phyloP scores from a whole-genome alignment of 2,113 vertebrate genomes.

The Dendrocopos noguchii region DNA sequence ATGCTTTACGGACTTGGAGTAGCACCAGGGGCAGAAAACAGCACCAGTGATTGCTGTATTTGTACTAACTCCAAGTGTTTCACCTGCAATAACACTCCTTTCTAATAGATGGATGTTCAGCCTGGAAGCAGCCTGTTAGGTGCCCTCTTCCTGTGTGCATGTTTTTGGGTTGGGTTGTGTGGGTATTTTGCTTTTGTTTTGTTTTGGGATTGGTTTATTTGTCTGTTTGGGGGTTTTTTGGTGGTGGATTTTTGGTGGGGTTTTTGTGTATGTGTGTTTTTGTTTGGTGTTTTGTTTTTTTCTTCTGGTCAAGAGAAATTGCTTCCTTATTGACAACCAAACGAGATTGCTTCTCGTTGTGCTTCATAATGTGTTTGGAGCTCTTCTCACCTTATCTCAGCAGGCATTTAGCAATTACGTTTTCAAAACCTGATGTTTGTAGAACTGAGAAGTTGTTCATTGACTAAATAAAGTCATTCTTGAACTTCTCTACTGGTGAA shows the following conservation, averaged over 20 bases:
- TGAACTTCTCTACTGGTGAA: neutral
- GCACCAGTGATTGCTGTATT: neutral
- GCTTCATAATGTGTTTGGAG: neutral
- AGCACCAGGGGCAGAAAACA: neutral
- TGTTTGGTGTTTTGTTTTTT: neutral
- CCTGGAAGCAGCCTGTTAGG: neutral
- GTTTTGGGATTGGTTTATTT: neutral
- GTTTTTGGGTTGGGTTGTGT: too few species aligned
- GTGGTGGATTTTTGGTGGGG: too few species aligned
- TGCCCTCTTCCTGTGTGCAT: fast-evolving
- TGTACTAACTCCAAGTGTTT: neutral
- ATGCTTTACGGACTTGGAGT: neutral
- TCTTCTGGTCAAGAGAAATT: neutral
- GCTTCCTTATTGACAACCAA: neutral
- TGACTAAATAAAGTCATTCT: neutral
- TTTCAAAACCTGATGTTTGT: neutral
- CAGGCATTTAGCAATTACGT: neutral
- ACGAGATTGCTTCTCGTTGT: neutral
- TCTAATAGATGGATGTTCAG: neutral
- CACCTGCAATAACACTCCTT: neutral
- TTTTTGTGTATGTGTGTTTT: too few species aligned
- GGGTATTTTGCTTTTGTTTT: too few species aligned
- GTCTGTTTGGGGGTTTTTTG: too few species aligned
- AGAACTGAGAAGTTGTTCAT: neutral
- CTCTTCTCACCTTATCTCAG: neutral